Conservation (phyloP, 23 tunicate genomes). For the Ciona savignyi region DNA sequence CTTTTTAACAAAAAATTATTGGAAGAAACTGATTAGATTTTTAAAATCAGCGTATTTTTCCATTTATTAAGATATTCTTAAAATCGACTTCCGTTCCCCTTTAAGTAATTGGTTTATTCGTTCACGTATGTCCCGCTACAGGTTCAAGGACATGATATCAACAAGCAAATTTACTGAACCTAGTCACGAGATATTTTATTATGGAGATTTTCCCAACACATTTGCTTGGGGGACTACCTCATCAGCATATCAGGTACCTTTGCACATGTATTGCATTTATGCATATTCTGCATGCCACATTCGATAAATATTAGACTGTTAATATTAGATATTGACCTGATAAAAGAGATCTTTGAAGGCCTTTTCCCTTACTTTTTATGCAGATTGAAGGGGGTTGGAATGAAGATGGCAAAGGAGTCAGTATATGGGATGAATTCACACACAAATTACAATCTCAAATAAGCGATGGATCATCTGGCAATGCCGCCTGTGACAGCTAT, state of each 20-base stretch:
- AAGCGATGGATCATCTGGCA: constrained; percentile 47
- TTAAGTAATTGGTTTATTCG: too few species aligned
- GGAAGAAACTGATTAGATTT: too few species aligned
- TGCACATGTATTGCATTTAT: too few species aligned
- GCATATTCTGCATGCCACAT: too few species aligned
- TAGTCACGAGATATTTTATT: constrained; percentile 39
- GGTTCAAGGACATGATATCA: constrained; percentile 29
- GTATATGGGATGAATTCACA: constrained; percentile 82
- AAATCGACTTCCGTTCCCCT: too few species aligned
- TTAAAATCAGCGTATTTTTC: too few species aligned
- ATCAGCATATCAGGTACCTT: constrained; percentile 65
- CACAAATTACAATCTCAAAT: not conserved
- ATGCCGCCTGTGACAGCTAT: constrained; percentile 73
- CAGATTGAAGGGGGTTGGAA: constrained; percentile 86
- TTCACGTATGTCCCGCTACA: not conserved
- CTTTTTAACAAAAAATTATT: too few species aligned
- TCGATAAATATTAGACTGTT: too few species aligned
- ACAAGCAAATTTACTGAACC: constrained; percentile 42
- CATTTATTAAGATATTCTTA: too few species aligned
- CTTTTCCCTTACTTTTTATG: not conserved
- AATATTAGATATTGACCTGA: too few species aligned
- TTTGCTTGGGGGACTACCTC: constrained; percentile 93
- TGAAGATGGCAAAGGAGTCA: constrained; percentile 71
- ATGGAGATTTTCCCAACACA: constrained; percentile 68
- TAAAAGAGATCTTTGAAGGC: too few species aligned